Evolutionary conservation across 2,113 vertebrate species (phyloP).

Genomic region (Ondatra zibethicus): DNA sequence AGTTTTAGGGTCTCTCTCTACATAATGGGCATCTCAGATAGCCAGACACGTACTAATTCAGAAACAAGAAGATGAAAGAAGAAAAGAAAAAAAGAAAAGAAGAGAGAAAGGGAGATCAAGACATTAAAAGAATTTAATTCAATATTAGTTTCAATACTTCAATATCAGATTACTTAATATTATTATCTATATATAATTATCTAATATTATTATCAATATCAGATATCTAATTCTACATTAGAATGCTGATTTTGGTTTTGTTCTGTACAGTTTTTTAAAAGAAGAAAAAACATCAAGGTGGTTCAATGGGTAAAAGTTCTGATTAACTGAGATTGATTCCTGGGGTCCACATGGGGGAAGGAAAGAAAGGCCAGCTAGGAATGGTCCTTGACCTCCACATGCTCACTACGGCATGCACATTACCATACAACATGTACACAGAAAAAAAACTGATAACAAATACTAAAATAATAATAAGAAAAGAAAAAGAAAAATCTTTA

Average conservation of each 20-base stretch:
- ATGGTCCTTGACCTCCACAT: not conserved
- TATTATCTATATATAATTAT: too few relatives aligned
- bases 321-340: not conserved
- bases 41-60: not conserved
- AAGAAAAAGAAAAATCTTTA: not conserved
- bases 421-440: not conserved
- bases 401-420: not conserved
- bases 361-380: too few relatives aligned
- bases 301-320: not conserved
- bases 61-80: not conserved
- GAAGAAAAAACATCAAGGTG: not conserved
- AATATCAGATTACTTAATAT: not conserved
- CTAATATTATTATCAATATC: too few relatives aligned
- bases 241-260: not conserved
- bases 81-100: not conserved
- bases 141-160: not conserved
- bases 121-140: not conserved
- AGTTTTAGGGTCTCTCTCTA: not conserved
- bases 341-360: not conserved
- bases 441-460: not conserved
- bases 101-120: not conserved
- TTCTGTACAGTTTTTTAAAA: not conserved
- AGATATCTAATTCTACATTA: not conserved
- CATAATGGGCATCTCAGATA: not conserved
- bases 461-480: not conserved